Base-by-base conservation (phyloP, 2,797 vertebrate species). In the Taenioides sp. region DNA sequence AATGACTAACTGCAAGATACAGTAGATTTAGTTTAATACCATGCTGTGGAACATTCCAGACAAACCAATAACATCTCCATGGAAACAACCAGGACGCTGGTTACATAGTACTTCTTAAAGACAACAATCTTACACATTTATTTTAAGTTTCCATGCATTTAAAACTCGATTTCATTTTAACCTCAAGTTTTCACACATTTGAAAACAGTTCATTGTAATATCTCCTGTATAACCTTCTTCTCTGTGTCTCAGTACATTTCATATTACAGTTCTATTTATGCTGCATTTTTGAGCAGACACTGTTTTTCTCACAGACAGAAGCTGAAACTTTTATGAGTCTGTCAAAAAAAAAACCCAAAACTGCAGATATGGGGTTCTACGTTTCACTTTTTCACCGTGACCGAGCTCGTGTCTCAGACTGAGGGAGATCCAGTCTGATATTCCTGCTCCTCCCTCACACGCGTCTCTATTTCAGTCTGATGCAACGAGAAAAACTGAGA, bases 241-340 rank as follows among this genome's bases (percentile, higher is more conserved):
- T 28, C 57, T 0, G 7, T 3, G 17, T 16, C 23, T 43, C 40
- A 40, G 7, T 14, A 43, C 37, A 40, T 9, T 12, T 12, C 3
- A 52, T 50, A 20, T 22, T 58, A 43, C n/a, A 64, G 5, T 23
- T 5, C 3, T 64, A 64, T 64, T 64, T 64, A 64, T 4, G 37
- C 23, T 7, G n/a, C 37, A 40, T 63, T 40, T 69, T 57, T 47
- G 43, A 43, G 58, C 65, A 43, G 40, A 17, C 47, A 16, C 7
- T 47, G 50, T 68, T 67, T 47, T 72, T 69, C 31, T n/a, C 7
- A 34, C 68, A 17, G 59, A 43, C 23, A 66, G 55, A 28, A 64
- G 23, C 17, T 71, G 52, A 76, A 67, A 73, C 58, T 71, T 80
- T 75, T 59, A 57, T 74, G 62, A 75, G 72, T 69, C 14, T 50